Percentiles rank a stretch among this genome's conserved stretches.
Conservation (phyloP, 2,797 vertebrate genomes). For the Cygnus olor region DNA sequence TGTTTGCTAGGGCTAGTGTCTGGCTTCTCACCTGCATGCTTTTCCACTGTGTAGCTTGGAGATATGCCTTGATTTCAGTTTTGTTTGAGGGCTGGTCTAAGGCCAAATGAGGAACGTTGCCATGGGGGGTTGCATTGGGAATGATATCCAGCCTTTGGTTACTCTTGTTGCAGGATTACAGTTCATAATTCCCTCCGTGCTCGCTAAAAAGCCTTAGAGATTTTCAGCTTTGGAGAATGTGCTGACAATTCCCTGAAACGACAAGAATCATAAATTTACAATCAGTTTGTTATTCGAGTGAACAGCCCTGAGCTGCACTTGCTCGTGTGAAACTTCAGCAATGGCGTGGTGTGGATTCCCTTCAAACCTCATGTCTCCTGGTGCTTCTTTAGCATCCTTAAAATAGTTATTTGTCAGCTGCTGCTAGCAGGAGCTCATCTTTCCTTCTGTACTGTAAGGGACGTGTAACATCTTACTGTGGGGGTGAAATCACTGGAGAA, state of each 20-base stretch:
- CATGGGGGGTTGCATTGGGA: not conserved
- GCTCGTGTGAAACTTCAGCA: not conserved
- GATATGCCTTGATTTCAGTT: not conserved
- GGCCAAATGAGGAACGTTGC: not conserved
- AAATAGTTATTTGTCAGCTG: not conserved
- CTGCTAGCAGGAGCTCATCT: not conserved
- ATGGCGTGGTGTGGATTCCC: rapidly evolving
- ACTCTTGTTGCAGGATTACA: not conserved
- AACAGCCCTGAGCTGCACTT: not conserved
- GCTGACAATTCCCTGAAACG: not conserved
- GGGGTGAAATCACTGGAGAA: not conserved
- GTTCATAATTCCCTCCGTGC: not conserved
- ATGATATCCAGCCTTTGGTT: not conserved
- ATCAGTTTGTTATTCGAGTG: not conserved
- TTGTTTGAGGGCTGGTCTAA: not conserved
- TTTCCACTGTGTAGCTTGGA: not conserved
- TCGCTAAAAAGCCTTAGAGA: not conserved
- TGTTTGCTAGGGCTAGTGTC: not conserved
- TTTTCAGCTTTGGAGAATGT: not conserved
- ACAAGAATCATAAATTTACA: not conserved
- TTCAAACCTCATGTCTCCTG: not conserved
- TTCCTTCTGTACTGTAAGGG: not conserved
- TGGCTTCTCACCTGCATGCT: not conserved
- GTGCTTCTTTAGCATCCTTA: not conserved
- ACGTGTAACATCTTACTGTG: not conserved